These are phyloP conservation scores for Ditylenchus dipsaci DNA, from an alignment of 1,140 invertebrate genomes.

Conservation along the genomic window DNA sequence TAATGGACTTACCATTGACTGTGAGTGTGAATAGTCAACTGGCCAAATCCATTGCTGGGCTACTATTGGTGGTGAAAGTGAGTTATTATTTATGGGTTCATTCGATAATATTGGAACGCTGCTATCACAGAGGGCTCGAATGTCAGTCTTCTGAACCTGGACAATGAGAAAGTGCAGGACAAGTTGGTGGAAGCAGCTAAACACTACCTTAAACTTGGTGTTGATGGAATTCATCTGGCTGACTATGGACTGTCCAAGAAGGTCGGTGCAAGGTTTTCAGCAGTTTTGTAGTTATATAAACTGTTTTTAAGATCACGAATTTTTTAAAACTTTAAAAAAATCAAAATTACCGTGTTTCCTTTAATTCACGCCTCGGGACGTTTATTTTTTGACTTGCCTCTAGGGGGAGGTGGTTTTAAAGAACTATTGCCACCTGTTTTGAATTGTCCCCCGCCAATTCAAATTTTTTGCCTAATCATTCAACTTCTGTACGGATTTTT, in stretches of 20 bases:
- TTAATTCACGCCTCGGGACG: too few relatives aligned
- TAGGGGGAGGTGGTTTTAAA: too few relatives aligned
- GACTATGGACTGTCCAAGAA: slow-evolving; percentile 17
- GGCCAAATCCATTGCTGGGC: slow-evolving; percentile 3
- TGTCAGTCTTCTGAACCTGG: slow-evolving; percentile 6
- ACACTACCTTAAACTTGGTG: slow-evolving; percentile 16
- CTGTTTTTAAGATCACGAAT: too few relatives aligned
- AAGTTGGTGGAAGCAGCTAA: slow-evolving; percentile 2
- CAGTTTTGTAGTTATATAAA: neutral
- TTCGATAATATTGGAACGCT: neutral
- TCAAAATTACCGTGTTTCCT: too few relatives aligned
- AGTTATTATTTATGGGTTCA: neutral
- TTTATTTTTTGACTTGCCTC: too few relatives aligned
- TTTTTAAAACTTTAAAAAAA: too few relatives aligned
- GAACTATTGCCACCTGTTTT: too few relatives aligned
- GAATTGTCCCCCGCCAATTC: too few relatives aligned
- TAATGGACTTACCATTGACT: slow-evolving; percentile 25
- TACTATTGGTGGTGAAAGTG: neutral
- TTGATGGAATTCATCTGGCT: slow-evolving; percentile 17
- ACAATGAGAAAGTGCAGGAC: slow-evolving; percentile 12
- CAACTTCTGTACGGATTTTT: too few relatives aligned
- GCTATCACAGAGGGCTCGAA: neutral
- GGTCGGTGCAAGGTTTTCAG: neutral
- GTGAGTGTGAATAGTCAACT: slow-evolving; percentile 3
- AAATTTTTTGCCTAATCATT: too few relatives aligned